Evolutionary conservation across 2,113 vertebrate species (phyloP).

Genomic region (Thalassoma bifasciatum): DNA sequence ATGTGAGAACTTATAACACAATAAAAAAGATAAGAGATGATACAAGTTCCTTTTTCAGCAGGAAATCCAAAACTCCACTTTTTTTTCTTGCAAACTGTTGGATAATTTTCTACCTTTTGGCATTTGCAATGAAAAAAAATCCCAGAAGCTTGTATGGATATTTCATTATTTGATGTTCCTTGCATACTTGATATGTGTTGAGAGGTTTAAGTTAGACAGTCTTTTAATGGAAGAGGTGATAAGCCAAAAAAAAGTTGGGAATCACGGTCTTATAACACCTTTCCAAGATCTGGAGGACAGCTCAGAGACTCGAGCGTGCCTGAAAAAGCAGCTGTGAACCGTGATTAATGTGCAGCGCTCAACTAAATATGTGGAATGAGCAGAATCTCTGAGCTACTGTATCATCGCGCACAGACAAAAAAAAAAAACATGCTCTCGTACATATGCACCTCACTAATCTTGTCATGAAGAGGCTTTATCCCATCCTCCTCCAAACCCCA

Average conservation of each 20-base stretch:
- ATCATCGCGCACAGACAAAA: constrained; percentile 26
- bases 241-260: constrained; percentile 9
- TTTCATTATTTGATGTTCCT: background rate
- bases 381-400: constrained; percentile 40
- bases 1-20: no score
- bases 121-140: background rate
- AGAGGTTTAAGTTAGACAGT: background rate
- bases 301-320: constrained; percentile 18
- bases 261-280: constrained; percentile 16
- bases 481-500: constrained; percentile 9
- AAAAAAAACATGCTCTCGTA: constrained; percentile 10
- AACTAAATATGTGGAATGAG: constrained; percentile 53
- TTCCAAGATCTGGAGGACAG: constrained; percentile 47
- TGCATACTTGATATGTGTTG: background rate
- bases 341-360: constrained; percentile 56
- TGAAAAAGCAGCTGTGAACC: constrained; percentile 59
- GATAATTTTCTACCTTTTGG: no score
- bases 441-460: constrained; percentile 61
- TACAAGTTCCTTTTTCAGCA: no score
- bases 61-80: no score
- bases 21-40: no score
- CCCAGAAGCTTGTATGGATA: background rate
- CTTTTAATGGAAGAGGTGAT: background rate
- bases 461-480: constrained; percentile 38
- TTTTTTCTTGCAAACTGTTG: no score